These are phyloP conservation scores for Bergia puertoricense DNA, from an alignment of 92 coral and sea anemone species.

Conservation along the genomic window DNA sequence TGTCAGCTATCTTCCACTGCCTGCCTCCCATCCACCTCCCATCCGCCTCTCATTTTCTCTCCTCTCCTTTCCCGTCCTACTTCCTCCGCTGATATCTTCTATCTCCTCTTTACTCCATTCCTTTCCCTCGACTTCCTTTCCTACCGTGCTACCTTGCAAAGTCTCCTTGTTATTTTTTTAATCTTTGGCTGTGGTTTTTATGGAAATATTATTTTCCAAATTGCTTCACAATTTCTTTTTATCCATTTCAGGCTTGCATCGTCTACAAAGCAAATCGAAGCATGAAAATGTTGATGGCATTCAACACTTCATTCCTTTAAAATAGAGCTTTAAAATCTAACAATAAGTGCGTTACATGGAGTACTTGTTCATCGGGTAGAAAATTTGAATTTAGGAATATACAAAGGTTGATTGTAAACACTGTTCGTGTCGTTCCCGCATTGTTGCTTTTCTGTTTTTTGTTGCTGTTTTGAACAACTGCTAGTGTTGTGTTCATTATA, in stretches of 20 bases:
- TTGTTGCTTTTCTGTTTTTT: no score
- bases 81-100: no score
- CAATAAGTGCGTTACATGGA: neutral
- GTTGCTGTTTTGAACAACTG: no score
- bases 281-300: neutral
- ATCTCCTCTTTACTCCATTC: neutral
- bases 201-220: neutral
- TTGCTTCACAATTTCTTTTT: neutral
- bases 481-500: no score
- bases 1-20: neutral
- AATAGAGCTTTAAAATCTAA: neutral
- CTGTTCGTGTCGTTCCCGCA: no score
- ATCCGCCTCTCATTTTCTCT: neutral
- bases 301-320: neutral
- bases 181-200: neutral
- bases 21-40: neutral
- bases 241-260: slow-evolving; percentile 19
- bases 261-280: slow-evolving; percentile 34
- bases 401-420: neutral
- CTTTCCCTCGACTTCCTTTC: neutral
- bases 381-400: neutral
- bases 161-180: neutral
- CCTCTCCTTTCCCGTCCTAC: neutral
- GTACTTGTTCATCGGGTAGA: neutral
- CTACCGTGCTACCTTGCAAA: neutral